These are phyloP conservation scores for Bombus waltoni DNA, from an alignment of 1,140 invertebrate genomes.

Conservation along the genomic window DNA sequence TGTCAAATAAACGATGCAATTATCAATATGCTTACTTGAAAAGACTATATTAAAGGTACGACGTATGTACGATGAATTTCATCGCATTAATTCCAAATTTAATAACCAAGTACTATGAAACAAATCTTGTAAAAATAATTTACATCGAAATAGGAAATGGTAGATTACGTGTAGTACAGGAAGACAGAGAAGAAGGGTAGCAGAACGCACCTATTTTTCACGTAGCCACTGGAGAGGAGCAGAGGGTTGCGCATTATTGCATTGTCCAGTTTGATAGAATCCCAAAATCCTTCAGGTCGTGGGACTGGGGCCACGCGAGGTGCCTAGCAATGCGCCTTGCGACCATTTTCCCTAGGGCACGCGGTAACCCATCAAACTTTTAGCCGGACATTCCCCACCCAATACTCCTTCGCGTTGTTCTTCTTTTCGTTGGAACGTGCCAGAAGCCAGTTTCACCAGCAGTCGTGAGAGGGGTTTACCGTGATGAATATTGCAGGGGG, in stretches of 20 bases:
- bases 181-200: background rate
- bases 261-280: constrained; percentile 83
- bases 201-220: constrained; percentile 73
- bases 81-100: no score
- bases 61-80: no score
- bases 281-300: constrained; percentile 82
- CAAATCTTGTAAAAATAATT: no score
- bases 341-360: constrained; percentile 75
- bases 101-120: no score
- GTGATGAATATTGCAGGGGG: constrained; percentile 82
- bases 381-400: constrained; percentile 72
- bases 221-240: constrained; percentile 66
- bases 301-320: constrained; percentile 69
- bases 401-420: constrained; percentile 54
- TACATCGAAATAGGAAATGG: no score
- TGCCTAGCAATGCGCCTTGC: constrained; percentile 80
- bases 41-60: no score
- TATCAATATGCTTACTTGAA: no score
- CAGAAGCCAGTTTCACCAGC: constrained; percentile 51
- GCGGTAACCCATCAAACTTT: constrained; percentile 83
- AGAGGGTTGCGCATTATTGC: constrained; percentile 78
- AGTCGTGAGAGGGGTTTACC: constrained; percentile 57
- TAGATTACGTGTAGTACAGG: no score
- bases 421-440: constrained; percentile 70
- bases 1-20: background rate